Conservation (phyloP, 2,113 vertebrate genomes). For the Hemibagrus wyckioides region DNA sequence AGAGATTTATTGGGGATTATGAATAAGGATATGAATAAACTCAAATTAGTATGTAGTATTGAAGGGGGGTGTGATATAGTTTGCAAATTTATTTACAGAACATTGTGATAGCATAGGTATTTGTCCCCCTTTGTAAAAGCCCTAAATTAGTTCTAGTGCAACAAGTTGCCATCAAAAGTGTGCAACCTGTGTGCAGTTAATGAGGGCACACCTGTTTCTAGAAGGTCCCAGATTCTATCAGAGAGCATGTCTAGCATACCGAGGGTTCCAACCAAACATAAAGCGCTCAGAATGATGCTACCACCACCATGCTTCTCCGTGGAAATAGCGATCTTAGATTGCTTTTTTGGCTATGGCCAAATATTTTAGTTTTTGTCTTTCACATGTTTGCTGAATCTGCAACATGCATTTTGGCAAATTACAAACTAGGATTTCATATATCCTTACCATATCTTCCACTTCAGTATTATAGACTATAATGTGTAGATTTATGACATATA, state of each 20-base stretch:
- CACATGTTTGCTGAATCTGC: neutral
- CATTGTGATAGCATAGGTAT: neutral
- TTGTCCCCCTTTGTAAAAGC: neutral
- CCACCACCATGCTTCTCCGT: neutral
- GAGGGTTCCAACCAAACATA: neutral
- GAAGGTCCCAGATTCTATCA: neutral
- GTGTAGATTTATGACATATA: neutral
- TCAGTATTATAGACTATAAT: neutral
- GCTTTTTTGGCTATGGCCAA: neutral
- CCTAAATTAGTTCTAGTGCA: neutral
- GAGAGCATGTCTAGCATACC: neutral
- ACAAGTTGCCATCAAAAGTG: neutral
- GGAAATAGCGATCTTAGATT: neutral
- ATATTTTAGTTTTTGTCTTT: neutral
- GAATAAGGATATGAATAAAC: neutral
- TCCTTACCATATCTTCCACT: neutral
- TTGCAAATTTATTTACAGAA: neutral
- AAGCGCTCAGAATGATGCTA: neutral
- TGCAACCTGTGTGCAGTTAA: neutral
- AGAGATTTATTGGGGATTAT: neutral
- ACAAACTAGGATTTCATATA: neutral
- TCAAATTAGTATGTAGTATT: neutral
- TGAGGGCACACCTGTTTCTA: neutral
- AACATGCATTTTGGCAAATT: neutral
- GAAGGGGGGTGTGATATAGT: neutral